Percentiles rank a stretch among this genome's conserved stretches.
These are phyloP conservation scores for Pachypanchax playfairii DNA, from an alignment of 2,113 vertebrate genomes.

Conservation along the genomic window DNA sequence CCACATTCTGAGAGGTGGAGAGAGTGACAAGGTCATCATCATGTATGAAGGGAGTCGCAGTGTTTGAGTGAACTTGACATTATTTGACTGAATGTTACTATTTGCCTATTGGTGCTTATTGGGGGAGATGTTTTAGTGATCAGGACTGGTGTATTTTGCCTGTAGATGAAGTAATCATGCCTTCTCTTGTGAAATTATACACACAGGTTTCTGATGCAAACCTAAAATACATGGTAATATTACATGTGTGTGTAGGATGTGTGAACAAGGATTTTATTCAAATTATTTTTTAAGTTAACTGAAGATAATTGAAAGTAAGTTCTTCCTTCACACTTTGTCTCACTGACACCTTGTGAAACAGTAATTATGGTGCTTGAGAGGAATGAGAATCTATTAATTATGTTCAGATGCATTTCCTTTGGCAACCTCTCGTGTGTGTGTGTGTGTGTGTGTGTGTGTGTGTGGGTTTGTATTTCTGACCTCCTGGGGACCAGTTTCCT, in stretches of 20 bases:
- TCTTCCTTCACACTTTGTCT: constrained; percentile 29
- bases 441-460: no score
- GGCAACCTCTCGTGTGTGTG: constrained; percentile 38
- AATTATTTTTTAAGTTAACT: background rate
- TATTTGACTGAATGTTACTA: no score
- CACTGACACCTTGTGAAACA: constrained; percentile 18
- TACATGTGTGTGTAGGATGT: background rate
- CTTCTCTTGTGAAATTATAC: background rate
- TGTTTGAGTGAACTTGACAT: no score
- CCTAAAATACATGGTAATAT: background rate
- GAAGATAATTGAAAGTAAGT: constrained; percentile 39
- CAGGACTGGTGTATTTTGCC: background rate
- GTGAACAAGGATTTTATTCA: no score
- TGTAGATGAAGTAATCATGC: background rate
- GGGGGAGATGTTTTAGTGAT: background rate
- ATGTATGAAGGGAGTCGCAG: no score
- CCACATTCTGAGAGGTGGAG: no score
- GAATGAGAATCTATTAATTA: constrained; percentile 57
- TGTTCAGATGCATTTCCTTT: constrained; percentile 48
- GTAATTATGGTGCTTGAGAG: constrained; percentile 41
- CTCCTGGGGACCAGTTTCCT: no score
- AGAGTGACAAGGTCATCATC: no score
- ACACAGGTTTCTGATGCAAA: background rate
- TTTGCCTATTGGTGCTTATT: no score
- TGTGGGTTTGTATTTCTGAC: no score